Percentiles rank a stretch among this genome's conserved stretches.
phyloP scores from a whole-genome alignment of 2,888 invertebrate species.

The Mimumesa dahlbomi region DNA sequence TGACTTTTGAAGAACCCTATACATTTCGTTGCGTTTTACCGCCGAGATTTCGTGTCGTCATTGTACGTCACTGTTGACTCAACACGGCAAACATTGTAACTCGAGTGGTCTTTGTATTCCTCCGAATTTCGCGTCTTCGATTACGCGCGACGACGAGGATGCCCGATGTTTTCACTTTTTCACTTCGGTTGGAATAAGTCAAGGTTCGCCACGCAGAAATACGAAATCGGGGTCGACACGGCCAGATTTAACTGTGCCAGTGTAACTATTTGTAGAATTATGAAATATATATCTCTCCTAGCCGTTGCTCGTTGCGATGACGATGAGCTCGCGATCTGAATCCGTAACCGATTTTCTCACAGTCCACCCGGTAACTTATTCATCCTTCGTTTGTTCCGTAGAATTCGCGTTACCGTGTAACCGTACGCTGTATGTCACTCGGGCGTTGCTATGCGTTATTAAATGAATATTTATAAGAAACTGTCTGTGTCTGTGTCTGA shows the following conservation, averaged over 20 bases:
- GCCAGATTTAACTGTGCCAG: conserved; percentile 54
- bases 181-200: conserved; percentile 44
- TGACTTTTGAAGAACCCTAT: too few relatives aligned
- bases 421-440: background rate
- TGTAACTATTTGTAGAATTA: conserved; percentile 66
- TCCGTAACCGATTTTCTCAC: conserved; percentile 27
- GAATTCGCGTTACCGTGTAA: background rate
- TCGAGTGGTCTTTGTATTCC: too few relatives aligned
- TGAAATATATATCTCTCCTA: conserved; percentile 56
- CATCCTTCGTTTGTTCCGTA: conserved; percentile 3
- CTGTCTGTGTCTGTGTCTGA: too few relatives aligned
- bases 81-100: too few relatives aligned
- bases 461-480: background rate
- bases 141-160: too few relatives aligned
- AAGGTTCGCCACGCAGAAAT: conserved; percentile 55
- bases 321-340: conserved; percentile 16
- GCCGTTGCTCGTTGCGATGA: conserved; percentile 37
- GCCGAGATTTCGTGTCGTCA: too few relatives aligned
- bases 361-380: conserved; percentile 8
- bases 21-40: too few relatives aligned
- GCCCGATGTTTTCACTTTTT: conserved; percentile 23
- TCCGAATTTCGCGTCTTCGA: too few relatives aligned
- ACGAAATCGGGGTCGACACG: conserved; percentile 54
- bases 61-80: too few relatives aligned
- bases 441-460: background rate